phyloP scores from a whole-genome alignment of 1,140 invertebrate genomes.

The Artemia franciscana region DNA sequence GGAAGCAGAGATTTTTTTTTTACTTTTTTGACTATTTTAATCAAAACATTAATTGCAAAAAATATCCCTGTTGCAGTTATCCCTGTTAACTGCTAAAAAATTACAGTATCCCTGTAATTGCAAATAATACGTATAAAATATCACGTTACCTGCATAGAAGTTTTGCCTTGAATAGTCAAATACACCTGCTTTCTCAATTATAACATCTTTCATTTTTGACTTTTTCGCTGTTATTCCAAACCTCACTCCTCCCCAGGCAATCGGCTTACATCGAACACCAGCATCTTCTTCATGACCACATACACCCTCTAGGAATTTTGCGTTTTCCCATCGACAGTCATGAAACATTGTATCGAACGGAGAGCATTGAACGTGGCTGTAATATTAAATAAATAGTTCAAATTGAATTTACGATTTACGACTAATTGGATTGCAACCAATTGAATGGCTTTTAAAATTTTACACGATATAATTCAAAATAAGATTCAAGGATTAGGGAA shows the following conservation, averaged over 20 bases:
- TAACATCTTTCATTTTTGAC: conserved; percentile 62
- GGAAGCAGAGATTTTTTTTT: too few relatives aligned
- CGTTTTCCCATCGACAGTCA: conserved; percentile 53
- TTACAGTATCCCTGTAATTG: too few relatives aligned
- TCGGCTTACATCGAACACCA: conserved; percentile 62
- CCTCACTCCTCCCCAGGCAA: conserved; percentile 74
- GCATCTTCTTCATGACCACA: conserved; percentile 69
- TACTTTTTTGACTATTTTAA: too few relatives aligned
- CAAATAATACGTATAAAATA: too few relatives aligned
- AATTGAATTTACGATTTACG: conserved; percentile 9
- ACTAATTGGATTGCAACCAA: conserved; percentile 3
- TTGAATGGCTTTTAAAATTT: conserved; percentile 2
- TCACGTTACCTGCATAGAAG: conserved; percentile 54
- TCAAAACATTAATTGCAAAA: too few relatives aligned
- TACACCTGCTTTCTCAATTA: conserved; percentile 73
- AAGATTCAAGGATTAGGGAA: too few relatives aligned
- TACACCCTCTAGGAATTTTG: conserved; percentile 60
- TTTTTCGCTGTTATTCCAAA: conserved; percentile 65
- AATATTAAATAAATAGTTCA: conserved; percentile 17
- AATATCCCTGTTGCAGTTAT: too few relatives aligned
- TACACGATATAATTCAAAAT: conserved; percentile 1
- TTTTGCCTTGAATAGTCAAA: conserved; percentile 71
- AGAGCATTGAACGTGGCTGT: conserved; percentile 66
- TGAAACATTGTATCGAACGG: conserved; percentile 79
- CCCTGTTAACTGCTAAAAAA: too few relatives aligned